phyloP scores from a whole-genome alignment of 2,888 invertebrate species.

The Apamea anceps region DNA sequence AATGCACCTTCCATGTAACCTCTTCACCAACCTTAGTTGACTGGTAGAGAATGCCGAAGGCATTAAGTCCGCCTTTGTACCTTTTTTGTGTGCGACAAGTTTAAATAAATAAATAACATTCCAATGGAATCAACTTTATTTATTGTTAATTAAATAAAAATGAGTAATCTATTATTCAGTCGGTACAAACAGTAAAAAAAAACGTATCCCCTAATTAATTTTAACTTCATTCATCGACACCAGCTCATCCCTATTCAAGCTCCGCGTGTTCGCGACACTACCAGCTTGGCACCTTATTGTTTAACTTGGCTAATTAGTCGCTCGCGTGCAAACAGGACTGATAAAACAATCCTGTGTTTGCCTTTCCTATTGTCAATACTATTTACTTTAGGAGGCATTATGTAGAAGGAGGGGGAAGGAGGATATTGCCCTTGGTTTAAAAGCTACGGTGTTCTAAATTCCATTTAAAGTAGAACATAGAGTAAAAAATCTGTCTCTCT shows the following conservation, averaged over 20 bases:
- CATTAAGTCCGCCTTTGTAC: too few species aligned
- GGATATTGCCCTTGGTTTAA: neutral
- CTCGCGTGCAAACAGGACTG: slow-evolving; percentile 66
- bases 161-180: too few species aligned
- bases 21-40: too few species aligned
- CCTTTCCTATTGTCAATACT: slow-evolving; percentile 62
- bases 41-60: too few species aligned
- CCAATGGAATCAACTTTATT: too few species aligned
- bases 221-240: slow-evolving; percentile 44
- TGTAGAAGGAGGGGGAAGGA: neutral
- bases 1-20: too few species aligned
- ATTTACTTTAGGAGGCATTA: slow-evolving; percentile 29
- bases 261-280: slow-evolving; percentile 63
- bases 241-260: slow-evolving; percentile 46
- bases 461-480: neutral
- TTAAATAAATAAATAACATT: neutral
- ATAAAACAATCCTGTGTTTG: slow-evolving; percentile 59
- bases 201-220: neutral
- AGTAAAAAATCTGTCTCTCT: neutral
- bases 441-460: neutral
- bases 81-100: too few species aligned
- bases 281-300: slow-evolving; percentile 67
- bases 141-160: neutral
- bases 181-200: neutral
- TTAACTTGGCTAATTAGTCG: slow-evolving; percentile 71